Percentiles rank a stretch among this genome's conserved stretches.
Evolutionary conservation across 2,888 invertebrate species (phyloP).

Genomic region (Palloptera scutellata): DNA sequence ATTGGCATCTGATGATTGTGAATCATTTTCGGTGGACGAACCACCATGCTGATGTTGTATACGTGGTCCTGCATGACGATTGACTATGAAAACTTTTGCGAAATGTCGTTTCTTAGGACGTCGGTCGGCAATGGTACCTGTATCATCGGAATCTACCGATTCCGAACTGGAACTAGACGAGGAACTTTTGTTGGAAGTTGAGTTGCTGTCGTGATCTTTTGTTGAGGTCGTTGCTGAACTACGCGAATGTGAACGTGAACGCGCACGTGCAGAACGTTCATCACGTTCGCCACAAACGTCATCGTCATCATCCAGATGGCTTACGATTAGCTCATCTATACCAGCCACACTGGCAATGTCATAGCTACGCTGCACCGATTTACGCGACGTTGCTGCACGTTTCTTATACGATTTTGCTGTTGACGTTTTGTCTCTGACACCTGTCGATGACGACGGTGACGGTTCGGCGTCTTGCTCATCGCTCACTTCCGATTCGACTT

Average conservation of each 20-base stretch:
- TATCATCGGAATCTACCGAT: constrained; percentile 66
- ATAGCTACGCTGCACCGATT: constrained; percentile 55
- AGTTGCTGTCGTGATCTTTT: constrained; percentile 55
- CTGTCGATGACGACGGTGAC: constrained; percentile 15
- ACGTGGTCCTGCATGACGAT: constrained; percentile 63
- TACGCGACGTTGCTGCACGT: constrained; percentile 35
- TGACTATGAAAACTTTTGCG: constrained; percentile 75
- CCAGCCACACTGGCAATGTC: constrained; percentile 51
- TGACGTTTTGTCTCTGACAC: constrained; percentile 14
- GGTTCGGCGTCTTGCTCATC: constrained; percentile 49
- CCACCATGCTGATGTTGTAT: constrained; percentile 40
- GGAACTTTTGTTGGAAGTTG: constrained; percentile 38
- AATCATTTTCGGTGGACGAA: constrained; percentile 70
- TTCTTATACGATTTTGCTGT: neutral
- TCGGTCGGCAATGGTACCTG: constrained; percentile 68
- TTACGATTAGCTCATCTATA: constrained; percentile 38
- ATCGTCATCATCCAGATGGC: constrained; percentile 30
- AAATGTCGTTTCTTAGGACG: constrained; percentile 68
- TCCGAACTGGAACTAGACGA: constrained; percentile 57
- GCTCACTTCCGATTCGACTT: constrained; percentile 42
- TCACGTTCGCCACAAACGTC: neutral
- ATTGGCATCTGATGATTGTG: constrained; percentile 67
- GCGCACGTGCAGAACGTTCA: neutral
- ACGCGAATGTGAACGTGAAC: constrained; percentile 21
- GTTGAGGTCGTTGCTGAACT: constrained; percentile 37